phyloP scores from a whole-genome alignment of 64 coral and sea anemone genomes.

The Porites lutea region DNA sequence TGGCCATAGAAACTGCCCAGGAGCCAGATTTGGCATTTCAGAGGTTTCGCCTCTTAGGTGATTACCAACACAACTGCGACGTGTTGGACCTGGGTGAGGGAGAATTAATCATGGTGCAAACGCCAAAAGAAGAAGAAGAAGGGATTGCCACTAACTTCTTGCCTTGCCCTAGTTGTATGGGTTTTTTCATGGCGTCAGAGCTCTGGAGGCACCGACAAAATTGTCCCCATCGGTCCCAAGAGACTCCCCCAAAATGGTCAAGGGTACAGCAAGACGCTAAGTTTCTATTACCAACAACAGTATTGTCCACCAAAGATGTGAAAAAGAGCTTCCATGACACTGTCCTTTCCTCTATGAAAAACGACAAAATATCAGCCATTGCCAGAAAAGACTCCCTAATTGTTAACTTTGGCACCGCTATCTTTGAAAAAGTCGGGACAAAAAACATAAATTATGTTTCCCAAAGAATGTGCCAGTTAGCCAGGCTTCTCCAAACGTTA shows the following conservation, averaged over 20 bases:
- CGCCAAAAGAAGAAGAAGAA: background rate
- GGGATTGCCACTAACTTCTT: background rate
- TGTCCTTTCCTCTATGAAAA: background rate
- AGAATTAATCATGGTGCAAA: conserved; percentile 50
- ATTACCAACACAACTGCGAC: conserved; percentile 1
- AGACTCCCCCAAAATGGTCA: too few relatives aligned
- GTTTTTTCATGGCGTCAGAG: conserved; percentile 30
- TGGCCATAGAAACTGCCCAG: too few relatives aligned
- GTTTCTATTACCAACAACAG: background rate
- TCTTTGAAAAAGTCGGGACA: conserved; percentile 20
- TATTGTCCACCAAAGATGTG: background rate
- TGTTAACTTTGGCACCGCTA: background rate
- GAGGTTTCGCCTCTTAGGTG: too few relatives aligned
- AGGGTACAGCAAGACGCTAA: background rate
- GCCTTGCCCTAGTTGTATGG: conserved; percentile 25
- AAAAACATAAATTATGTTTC: background rate
- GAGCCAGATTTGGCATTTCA: too few relatives aligned
- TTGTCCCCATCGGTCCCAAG: background rate
- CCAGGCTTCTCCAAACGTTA: background rate
- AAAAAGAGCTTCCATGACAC: background rate
- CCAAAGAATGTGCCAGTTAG: conserved; percentile 15
- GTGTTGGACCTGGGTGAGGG: conserved; percentile 17
- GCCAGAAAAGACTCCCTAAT: background rate
- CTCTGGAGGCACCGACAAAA: conserved; percentile 51
- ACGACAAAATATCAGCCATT: background rate